Base-by-base conservation (phyloP, 2,888 invertebrate genomes). In the Noctua comes region DNA sequence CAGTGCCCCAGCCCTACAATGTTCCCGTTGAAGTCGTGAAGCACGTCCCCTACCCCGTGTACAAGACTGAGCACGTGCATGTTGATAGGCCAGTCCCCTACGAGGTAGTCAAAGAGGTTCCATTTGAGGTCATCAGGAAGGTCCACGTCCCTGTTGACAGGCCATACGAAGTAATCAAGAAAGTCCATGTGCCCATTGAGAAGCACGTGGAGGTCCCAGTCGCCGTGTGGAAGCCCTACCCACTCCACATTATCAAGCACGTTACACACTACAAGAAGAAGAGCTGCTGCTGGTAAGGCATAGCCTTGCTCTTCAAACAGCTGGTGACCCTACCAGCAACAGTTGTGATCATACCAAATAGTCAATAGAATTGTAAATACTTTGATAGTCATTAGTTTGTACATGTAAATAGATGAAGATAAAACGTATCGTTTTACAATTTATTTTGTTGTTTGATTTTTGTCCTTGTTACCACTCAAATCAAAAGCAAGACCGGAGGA, bases 241-340 rank as follows among this genome's bases (percentile, higher is more conserved):
- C 96, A 0, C 91, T 97, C 77, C 96, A 97, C 88, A 95, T 97
- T 91, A 96, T 96, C 91, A 97, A 97, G 85, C 97, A 97, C 91
- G 93, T 97, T 71, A 96, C 96, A 82, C 97, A 97, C 89, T 96
- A 96, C 93, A 93, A 96, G 88, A 96, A 96, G 93, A 96, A 96
- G 93, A 94, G 93, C 91, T 95, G 95, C 90, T 95, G 96, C 90
- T 96, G 96, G 95, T 96, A 89, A 95, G 89, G 21, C 81, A 82
- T 65, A 72, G 82, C 82, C 59, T 59, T 83, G 87, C 46, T 71
- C 68, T 80, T 77, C 70, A 86, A 65, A 68, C 70, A 76, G 88
- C 89, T 89, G 89, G 89, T 75, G 51, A 46, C 65, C 36, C 65
- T 64, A 54, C 81, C 85, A 88, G 88, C 82, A 80, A 78, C 90